Evolutionary conservation across 2,797 vertebrate species (phyloP).

Genomic region (Pseudochirops cupreus): DNA sequence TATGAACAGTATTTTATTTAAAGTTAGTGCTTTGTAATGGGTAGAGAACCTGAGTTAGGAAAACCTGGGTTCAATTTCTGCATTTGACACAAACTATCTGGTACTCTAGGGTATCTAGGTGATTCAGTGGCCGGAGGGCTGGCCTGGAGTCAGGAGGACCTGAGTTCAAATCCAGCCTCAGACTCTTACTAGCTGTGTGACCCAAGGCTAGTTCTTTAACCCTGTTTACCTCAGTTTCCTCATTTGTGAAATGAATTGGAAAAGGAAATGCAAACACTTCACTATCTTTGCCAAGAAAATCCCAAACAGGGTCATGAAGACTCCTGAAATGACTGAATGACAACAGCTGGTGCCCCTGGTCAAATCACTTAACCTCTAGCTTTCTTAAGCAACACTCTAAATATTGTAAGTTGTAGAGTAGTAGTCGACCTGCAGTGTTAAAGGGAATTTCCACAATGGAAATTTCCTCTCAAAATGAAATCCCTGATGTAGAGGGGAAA

Average conservation of each 20-base stretch:
- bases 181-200: too few species aligned
- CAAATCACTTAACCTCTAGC: not conserved
- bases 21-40: not conserved
- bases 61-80: not conserved
- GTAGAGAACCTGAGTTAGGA: not conserved
- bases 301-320: too few species aligned
- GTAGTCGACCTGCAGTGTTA: not conserved
- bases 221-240: too few species aligned
- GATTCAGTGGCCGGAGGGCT: too few species aligned
- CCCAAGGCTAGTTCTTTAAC: too few species aligned
- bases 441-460: not conserved
- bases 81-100: not conserved
- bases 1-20: not conserved
- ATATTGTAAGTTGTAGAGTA: not conserved
- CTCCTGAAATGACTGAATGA: too few species aligned
- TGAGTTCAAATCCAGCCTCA: too few species aligned
- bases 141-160: too few species aligned
- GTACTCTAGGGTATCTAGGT: too few species aligned
- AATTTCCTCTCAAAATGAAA: not conserved
- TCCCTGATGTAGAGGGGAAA: not conserved
- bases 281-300: too few species aligned
- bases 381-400: not conserved
- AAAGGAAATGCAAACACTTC: too few species aligned
- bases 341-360: not conserved
- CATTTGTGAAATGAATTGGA: too few species aligned